Conservation (phyloP, 2,888 invertebrate species). For the Apamea sordens region DNA sequence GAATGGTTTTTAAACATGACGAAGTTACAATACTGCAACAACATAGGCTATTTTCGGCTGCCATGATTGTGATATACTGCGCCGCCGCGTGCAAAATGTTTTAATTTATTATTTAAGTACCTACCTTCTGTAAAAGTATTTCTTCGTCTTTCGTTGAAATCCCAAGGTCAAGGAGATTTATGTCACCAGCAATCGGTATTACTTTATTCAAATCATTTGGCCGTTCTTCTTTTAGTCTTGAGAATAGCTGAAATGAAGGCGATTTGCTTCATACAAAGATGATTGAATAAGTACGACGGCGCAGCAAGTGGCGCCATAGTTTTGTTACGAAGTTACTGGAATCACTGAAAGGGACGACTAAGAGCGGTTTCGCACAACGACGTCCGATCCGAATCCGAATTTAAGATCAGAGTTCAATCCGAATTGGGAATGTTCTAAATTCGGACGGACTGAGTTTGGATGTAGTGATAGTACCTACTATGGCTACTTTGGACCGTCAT, state of each 20-base stretch:
- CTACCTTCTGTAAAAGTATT: constrained; percentile 66
- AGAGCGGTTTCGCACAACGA: too few relatives aligned
- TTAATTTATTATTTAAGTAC: too few relatives aligned
- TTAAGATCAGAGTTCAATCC: too few relatives aligned
- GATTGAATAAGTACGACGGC: too few relatives aligned
- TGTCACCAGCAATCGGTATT: constrained; percentile 93
- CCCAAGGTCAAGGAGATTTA: constrained; percentile 93
- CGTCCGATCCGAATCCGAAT: too few relatives aligned
- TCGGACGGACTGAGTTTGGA: too few relatives aligned
- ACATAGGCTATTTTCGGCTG: background rate
- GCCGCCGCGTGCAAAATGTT: too few relatives aligned
- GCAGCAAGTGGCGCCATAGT: background rate
- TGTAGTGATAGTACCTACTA: too few relatives aligned
- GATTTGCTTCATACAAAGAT: background rate
- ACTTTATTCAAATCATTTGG: constrained; percentile 92
- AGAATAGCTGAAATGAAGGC: constrained; percentile 90
- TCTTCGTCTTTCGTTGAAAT: constrained; percentile 91
- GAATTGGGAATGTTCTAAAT: too few relatives aligned
- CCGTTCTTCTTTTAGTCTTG: constrained; percentile 91
- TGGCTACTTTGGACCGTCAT: too few relatives aligned
- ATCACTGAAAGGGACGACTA: background rate
- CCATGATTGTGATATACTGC: too few relatives aligned
- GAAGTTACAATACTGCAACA: background rate
- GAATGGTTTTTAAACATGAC: background rate
- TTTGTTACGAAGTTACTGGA: background rate